Base-by-base conservation (phyloP, 2,797 vertebrate genomes). In the Micromesistius poutassou region DNA sequence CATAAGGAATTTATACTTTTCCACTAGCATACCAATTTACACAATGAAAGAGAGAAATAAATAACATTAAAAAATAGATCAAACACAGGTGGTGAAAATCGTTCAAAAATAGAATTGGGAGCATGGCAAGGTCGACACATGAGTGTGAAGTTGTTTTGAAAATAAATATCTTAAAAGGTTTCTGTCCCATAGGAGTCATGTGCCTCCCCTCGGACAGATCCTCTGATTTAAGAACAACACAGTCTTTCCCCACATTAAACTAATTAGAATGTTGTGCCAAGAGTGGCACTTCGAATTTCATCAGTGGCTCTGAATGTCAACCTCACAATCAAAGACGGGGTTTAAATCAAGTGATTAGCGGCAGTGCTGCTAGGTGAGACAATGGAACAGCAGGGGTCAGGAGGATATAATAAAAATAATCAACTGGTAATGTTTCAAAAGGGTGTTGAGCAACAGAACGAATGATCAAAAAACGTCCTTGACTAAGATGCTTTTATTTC, bases 41-140 rank as follows among this genome's bases (percentile, higher is more conserved):
- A 50, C 46, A 50, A 50, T 50, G 16, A 22, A 5, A 50, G 46
- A 50, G 46, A 50, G 6, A 16, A 19, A 50, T 22, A 50, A 14
- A 14, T 16, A 50, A 50, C 16, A 2, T 50, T 5, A 22, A 42
- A 50, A 50, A 50, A 3, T 50, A 50, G 46, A 50, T 71, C 1
- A 71, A 14, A 31, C 68, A 31, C 68, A 71, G 68, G 28, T 31
- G 30, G 25, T 71, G 12, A 12, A 28, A 70, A 28, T 30, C 5
- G 30, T 70, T 28, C 12, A 70, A 13, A 28, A 83, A 78, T 77
- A 12, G 79, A 84, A 83, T 85, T 84, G 77, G 79, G 82, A 79
- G 82, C 84, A 82, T n/a, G 36, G 77, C 38, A 76, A 80, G 82
- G 80, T 85, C 78, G 82, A 83, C 50, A 25, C 22, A 68, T 5